phyloP scores from a whole-genome alignment of 1,140 invertebrate genomes.

The Drosophila pectinifera region DNA sequence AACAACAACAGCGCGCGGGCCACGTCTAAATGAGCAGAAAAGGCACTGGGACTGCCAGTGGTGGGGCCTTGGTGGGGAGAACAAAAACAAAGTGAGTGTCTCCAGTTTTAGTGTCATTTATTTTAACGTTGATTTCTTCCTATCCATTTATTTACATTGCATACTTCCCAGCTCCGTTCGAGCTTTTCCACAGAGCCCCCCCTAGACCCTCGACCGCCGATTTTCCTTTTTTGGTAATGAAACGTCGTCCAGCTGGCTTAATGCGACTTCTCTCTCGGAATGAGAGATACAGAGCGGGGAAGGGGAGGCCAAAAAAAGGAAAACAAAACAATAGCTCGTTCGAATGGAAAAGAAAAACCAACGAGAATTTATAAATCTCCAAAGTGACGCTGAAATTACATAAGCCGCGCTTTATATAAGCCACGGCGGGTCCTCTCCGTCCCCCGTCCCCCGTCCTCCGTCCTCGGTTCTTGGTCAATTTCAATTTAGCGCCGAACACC shows the following conservation, averaged over 20 bases:
- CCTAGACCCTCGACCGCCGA: neutral
- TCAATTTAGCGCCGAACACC: constrained; percentile 58
- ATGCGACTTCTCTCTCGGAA: constrained; percentile 61
- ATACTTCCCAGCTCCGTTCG: constrained; percentile 64
- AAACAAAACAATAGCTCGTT: constrained; percentile 22
- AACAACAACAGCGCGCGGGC: constrained; percentile 32
- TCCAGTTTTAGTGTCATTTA: constrained; percentile 83
- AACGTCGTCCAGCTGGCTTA: constrained; percentile 78
- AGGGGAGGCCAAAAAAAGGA: constrained; percentile 10
- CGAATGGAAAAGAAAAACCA: constrained; percentile 51
- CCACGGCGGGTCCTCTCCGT: constrained; percentile 19
- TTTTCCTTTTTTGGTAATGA: constrained; percentile 64
- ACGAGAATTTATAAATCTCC: constrained; percentile 77
- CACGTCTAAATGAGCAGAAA: constrained; percentile 42
- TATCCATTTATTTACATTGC: constrained; percentile 83
- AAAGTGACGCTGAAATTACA: constrained; percentile 79
- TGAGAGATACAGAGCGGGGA: constrained; percentile 35
- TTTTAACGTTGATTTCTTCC: constrained; percentile 84
- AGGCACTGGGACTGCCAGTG: neutral
- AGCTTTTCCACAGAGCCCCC: constrained; percentile 27
- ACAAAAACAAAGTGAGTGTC: constrained; percentile 72
- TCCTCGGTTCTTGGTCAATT: constrained; percentile 47
- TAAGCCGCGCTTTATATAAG: constrained; percentile 66
- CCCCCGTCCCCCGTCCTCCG: constrained; percentile 19
- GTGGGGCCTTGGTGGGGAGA: constrained; percentile 6